Percentiles rank a stretch among this genome's conserved stretches.
These are phyloP conservation scores for Eriocheir sinensis DNA, from an alignment of 1,140 invertebrate species.

Conservation along the genomic window DNA sequence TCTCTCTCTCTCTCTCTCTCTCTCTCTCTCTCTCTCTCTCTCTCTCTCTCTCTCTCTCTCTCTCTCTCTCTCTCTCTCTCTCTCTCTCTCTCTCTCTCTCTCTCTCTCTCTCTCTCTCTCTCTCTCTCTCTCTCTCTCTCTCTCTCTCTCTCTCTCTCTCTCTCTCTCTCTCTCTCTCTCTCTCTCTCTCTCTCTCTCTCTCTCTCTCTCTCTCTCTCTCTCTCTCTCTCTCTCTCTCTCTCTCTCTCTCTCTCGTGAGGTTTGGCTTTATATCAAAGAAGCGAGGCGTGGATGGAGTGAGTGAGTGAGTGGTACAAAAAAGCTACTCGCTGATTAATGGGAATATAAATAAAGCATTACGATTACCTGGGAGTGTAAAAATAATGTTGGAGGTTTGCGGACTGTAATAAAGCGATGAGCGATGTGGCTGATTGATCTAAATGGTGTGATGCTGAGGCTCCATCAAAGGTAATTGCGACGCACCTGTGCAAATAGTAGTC, in stretches of 20 bases:
- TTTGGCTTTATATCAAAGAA: not conserved
- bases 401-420: not conserved
- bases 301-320: conserved; percentile 15
- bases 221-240: conserved; percentile 22
- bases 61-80: too few relatives aligned
- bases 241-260: not conserved
- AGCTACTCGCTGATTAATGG: not conserved
- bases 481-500: conserved; percentile 13
- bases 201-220: conserved; percentile 22
- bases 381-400: conserved; percentile 3
- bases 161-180: too few relatives aligned
- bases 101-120: too few relatives aligned
- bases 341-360: not conserved
- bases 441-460: conserved; percentile 12
- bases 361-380: conserved; percentile 15
- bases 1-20: too few relatives aligned
- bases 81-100: too few relatives aligned
- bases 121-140: too few relatives aligned
- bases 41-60: too few relatives aligned
- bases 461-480: conserved; percentile 34
- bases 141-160: too few relatives aligned
- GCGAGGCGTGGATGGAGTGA: not conserved
- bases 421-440: conserved; percentile 28
- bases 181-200: not conserved
- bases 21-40: too few relatives aligned